These are phyloP conservation scores for Empidonax traillii DNA, from an alignment of 2,113 vertebrate genomes.

Conservation along the genomic window DNA sequence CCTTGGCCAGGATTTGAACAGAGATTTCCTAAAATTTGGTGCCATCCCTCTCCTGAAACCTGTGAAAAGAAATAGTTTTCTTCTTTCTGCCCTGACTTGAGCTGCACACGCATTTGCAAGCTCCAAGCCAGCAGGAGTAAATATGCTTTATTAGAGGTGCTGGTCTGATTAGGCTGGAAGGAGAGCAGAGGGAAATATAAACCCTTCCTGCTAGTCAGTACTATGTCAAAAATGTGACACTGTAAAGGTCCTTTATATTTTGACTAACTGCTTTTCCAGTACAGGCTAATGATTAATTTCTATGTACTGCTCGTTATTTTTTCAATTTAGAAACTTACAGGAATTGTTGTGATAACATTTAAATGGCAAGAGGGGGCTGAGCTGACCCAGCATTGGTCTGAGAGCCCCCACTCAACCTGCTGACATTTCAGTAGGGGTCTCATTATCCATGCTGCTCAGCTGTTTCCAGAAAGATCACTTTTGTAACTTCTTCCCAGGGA, in stretches of 20 bases:
- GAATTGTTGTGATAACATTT: slow-evolving; percentile 44
- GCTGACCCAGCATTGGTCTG: background rate
- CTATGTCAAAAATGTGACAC: background rate
- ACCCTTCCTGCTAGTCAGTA: background rate
- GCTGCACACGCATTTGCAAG: background rate
- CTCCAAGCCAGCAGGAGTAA: background rate
- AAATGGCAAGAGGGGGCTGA: slow-evolving; percentile 56
- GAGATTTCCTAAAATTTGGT: background rate
- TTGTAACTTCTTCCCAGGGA: slow-evolving; percentile 23
- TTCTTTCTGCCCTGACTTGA: background rate
- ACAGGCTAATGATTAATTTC: slow-evolving; percentile 26
- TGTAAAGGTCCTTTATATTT: background rate
- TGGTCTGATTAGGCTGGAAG: background rate
- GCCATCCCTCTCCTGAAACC: background rate
- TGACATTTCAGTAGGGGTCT: slow-evolving; percentile 10
- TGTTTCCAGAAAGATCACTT: background rate
- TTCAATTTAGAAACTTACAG: slow-evolving; percentile 1
- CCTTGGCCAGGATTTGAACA: background rate
- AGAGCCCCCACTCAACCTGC: background rate
- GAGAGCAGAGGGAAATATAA: background rate
- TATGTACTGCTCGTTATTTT: slow-evolving; percentile 22
- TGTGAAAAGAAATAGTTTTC: background rate
- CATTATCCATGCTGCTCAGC: background rate
- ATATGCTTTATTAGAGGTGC: background rate
- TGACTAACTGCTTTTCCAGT: background rate